Evolutionary conservation across 1,140 invertebrate genomes (phyloP).

Genomic region (Octopus sinensis): DNA sequence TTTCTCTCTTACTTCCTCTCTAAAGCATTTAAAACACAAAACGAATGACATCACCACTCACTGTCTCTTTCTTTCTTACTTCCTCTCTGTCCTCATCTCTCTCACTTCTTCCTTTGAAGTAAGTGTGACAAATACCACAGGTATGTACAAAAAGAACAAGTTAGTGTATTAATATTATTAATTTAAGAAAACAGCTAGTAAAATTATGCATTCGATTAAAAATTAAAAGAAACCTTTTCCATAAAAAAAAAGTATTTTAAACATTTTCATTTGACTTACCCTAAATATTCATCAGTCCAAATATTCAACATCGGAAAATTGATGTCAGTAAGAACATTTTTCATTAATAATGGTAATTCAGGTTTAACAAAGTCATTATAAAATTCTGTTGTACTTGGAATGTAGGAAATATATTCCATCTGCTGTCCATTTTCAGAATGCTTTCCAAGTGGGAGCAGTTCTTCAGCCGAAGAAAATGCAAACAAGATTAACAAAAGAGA

Average conservation of each 20-base stretch:
- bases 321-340: constrained; percentile 32
- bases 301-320: constrained; percentile 39
- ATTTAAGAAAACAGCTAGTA: not conserved
- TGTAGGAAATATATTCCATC: constrained; percentile 30
- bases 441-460: constrained; percentile 22
- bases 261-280: constrained; percentile 18
- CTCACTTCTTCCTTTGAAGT: no score
- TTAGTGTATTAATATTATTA: not conserved
- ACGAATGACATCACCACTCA: no score
- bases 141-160: no score
- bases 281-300: constrained; percentile 53
- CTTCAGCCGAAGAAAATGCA: not conserved
- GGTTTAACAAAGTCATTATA: constrained; percentile 40
- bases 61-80: no score
- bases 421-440: constrained; percentile 25
- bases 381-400: constrained; percentile 39
- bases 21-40: no score
- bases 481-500: no score
- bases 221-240: not conserved
- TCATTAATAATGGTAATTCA: constrained; percentile 38
- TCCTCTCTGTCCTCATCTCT: no score
- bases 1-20: no score
- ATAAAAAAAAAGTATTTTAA: not conserved
- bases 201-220: not conserved
- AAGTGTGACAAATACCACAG: no score